These are phyloP conservation scores for Drosophila athabasca DNA, from an alignment of 1,140 invertebrate species.

Conservation along the genomic window DNA sequence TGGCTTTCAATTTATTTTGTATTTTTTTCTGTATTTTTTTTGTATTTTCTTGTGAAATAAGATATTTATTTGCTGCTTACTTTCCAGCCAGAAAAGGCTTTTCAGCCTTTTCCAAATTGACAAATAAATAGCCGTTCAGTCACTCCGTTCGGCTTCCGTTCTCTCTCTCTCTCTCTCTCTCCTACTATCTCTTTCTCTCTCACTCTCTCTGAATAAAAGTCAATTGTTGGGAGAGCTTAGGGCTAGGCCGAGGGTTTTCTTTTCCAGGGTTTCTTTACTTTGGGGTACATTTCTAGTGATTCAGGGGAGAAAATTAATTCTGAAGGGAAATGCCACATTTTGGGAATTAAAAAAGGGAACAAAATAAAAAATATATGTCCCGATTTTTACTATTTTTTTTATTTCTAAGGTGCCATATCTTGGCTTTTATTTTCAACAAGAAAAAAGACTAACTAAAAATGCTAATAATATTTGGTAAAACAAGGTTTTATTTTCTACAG, in stretches of 20 bases:
- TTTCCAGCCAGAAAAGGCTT: constrained; percentile 34
- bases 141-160: constrained; percentile 11
- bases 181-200: constrained; percentile 19
- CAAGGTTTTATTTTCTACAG: no score
- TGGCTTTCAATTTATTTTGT: constrained; percentile 72
- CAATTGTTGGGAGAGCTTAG: constrained; percentile 64
- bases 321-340: not conserved
- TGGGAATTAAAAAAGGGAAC: not conserved
- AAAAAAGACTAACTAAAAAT: no score
- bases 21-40: constrained; percentile 63
- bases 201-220: constrained; percentile 35
- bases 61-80: constrained; percentile 77
- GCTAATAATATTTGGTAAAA: no score
- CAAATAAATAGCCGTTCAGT: constrained; percentile 67
- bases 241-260: constrained; percentile 42
- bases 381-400: no score
- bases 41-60: constrained; percentile 64
- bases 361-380: no score
- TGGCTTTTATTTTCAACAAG: no score
- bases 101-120: constrained; percentile 64
- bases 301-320: constrained; percentile 65
- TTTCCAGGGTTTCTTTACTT: constrained; percentile 5
- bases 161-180: constrained; percentile 3
- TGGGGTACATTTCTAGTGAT: constrained; percentile 34
- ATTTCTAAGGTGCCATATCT: no score